phyloP scores from a whole-genome alignment of 2,888 invertebrate genomes.

The Tachystola acroxantha region DNA sequence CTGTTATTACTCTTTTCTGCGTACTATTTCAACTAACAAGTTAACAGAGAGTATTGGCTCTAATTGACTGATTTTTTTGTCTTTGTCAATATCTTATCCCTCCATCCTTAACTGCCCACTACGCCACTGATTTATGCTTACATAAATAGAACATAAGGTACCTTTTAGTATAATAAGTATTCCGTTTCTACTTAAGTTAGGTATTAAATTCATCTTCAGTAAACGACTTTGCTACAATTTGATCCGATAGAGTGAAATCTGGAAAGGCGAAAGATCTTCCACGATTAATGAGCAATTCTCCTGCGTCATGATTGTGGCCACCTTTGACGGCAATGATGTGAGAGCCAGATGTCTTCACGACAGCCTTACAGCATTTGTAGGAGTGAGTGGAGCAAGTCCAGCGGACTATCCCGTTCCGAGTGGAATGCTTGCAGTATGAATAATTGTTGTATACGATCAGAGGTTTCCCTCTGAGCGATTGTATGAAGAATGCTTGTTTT shows the following conservation, averaged over 20 bases:
- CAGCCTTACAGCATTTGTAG: constrained; percentile 64
- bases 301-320: constrained; percentile 59
- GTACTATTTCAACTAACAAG: too few relatives aligned
- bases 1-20: too few relatives aligned
- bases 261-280: too few relatives aligned
- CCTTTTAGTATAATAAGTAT: too few relatives aligned
- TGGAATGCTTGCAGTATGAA: constrained; percentile 59
- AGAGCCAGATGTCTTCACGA: constrained; percentile 54
- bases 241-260: neutral
- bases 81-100: too few relatives aligned
- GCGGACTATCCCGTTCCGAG: constrained; percentile 45
- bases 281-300: constrained; percentile 52
- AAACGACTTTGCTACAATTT: neutral
- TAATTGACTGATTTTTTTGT: too few relatives aligned
- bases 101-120: too few relatives aligned
- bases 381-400: constrained; percentile 71
- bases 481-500: constrained; percentile 49
- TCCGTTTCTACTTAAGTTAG: too few relatives aligned
- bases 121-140: too few relatives aligned
- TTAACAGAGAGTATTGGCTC: too few relatives aligned
- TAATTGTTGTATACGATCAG: constrained; percentile 57
- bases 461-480: constrained; percentile 58
- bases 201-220: too few relatives aligned
- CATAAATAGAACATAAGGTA: too few relatives aligned
- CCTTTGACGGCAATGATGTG: constrained; percentile 59